A percentile compares a stretch with the other conserved stretches of the same genome.
phyloP scores from a whole-genome alignment of 2,888 invertebrate species.

The Clusia tigrina region DNA sequence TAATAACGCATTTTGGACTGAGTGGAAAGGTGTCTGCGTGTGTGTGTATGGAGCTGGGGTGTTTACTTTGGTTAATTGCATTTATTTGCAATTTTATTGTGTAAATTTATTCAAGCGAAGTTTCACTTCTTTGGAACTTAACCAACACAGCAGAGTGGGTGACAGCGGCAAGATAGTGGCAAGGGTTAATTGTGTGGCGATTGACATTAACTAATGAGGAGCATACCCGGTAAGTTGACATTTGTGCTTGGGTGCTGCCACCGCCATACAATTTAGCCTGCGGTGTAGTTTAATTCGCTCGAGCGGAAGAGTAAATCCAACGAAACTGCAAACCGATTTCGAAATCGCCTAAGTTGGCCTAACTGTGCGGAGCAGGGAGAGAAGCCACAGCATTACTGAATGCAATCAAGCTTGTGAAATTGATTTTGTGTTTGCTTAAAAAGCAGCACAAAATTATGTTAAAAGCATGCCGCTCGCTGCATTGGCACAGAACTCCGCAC shows the following conservation, averaged over 20 bases:
- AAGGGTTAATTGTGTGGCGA: slow-evolving; percentile 19
- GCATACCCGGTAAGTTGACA: not conserved
- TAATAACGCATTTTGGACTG: not conserved
- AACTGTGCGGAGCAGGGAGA: not conserved
- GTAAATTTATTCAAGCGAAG: slow-evolving; percentile 28
- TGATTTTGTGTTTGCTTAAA: slow-evolving; percentile 52
- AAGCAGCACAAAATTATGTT: slow-evolving; percentile 35
- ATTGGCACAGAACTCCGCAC: slow-evolving; percentile 27
- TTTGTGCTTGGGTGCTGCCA: not conserved
- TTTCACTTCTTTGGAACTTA: not conserved
- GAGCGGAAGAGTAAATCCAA: slow-evolving; percentile 5
- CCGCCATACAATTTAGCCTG: slow-evolving; percentile 10
- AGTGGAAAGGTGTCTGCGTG: not conserved
- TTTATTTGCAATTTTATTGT: slow-evolving; percentile 36
- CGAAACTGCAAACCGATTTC: not conserved
- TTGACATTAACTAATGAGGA: slow-evolving; percentile 26
- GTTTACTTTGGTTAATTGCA: slow-evolving; percentile 43
- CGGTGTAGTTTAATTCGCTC: slow-evolving; percentile 26
- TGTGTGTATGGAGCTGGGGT: slow-evolving; percentile 5
- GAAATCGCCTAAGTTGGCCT: slow-evolving; percentile 1
- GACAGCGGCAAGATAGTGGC: not conserved
- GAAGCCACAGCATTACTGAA: slow-evolving; percentile 2
- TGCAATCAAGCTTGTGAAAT: slow-evolving; percentile 50
- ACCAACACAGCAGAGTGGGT: no score
- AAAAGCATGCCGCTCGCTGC: not conserved